Conservation (phyloP, 2,888 invertebrate species). For the Pecten maximus region DNA sequence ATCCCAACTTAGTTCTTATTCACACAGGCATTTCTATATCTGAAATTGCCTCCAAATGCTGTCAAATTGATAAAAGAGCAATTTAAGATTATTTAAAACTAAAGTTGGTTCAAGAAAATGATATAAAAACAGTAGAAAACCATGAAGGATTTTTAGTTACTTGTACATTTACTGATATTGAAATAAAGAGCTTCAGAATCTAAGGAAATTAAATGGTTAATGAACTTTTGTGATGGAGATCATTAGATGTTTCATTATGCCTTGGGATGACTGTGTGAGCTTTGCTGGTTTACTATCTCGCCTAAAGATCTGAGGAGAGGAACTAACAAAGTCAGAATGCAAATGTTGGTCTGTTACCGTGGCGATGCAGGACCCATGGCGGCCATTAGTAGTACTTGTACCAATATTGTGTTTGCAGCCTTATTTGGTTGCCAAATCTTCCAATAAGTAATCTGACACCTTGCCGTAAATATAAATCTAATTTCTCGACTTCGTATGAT, state of each 20-base stretch:
- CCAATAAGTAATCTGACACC: conserved; percentile 26
- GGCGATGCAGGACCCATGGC: neutral
- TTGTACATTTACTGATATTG: neutral
- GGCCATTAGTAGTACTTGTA: conserved; percentile 27
- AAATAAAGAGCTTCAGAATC: neutral
- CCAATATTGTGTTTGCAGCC: conserved; percentile 19
- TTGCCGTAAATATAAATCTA: conserved; percentile 33
- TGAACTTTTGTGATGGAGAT: neutral
- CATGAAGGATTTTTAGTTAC: neutral
- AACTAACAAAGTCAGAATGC: neutral
- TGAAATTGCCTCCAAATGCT: neutral
- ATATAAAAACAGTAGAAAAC: too few relatives aligned
- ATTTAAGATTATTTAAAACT: too few relatives aligned
- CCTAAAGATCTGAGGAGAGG: neutral
- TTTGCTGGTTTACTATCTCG: neutral
- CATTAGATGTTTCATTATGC: neutral
- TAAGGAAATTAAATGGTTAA: neutral
- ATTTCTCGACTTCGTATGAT: neutral
- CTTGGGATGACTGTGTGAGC: neutral
- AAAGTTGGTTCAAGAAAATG: too few relatives aligned
- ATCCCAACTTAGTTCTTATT: neutral
- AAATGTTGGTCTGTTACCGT: conserved; percentile 26
- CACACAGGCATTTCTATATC: neutral
- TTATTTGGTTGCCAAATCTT: conserved; percentile 20
- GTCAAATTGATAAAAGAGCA: neutral